Evolutionary conservation across 2,113 vertebrate species (phyloP).

Genomic region (Notothenia coriiceps): DNA sequence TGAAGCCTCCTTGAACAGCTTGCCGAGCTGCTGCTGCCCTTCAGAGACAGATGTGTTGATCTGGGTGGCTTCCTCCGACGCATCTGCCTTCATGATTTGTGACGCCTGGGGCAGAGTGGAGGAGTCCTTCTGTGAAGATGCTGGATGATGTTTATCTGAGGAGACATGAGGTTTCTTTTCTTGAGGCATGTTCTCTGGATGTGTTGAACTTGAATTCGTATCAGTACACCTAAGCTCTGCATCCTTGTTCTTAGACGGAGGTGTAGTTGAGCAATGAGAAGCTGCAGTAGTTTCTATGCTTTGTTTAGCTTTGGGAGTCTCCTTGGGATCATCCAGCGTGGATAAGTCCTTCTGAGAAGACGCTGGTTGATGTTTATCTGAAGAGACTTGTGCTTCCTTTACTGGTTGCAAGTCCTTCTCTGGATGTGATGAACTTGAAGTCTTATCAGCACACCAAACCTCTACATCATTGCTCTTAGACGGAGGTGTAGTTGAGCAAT

Average conservation of each 20-base stretch:
- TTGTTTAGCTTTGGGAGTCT: conserved; percentile 28
- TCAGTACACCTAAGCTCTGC: conserved; percentile 13
- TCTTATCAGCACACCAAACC: conserved; percentile 17
- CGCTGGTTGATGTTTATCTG: conserved; percentile 60
- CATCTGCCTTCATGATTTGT: conserved; percentile 52
- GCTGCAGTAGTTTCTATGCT: conserved; percentile 26
- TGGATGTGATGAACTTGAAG: conserved; percentile 36
- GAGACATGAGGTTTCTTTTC: conserved; percentile 41
- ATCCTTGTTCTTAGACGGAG: conserved; percentile 29
- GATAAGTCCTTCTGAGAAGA: too few relatives aligned
- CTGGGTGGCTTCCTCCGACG: conserved; percentile 60
- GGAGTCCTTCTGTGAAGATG: conserved; percentile 39
- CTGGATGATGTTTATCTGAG: conserved; percentile 59
- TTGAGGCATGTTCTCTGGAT: conserved; percentile 45
- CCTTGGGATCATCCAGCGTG: background rate
- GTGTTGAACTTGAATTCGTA: conserved; percentile 41
- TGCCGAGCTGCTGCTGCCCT: conserved; percentile 80
- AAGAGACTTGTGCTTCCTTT: conserved; percentile 44
- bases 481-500: conserved; percentile 21
- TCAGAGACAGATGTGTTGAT: conserved; percentile 58
- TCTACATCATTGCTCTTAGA: conserved; percentile 29
- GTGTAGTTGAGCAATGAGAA: background rate
- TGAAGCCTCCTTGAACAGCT: conserved; percentile 78
- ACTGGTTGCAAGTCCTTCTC: conserved; percentile 50
- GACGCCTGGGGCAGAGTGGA: conserved; percentile 50